Evolutionary conservation across 2,888 invertebrate species (phyloP), one percentile per base, ranked within the genome.

Genomic region (Zeuzera pyrina): DNA sequence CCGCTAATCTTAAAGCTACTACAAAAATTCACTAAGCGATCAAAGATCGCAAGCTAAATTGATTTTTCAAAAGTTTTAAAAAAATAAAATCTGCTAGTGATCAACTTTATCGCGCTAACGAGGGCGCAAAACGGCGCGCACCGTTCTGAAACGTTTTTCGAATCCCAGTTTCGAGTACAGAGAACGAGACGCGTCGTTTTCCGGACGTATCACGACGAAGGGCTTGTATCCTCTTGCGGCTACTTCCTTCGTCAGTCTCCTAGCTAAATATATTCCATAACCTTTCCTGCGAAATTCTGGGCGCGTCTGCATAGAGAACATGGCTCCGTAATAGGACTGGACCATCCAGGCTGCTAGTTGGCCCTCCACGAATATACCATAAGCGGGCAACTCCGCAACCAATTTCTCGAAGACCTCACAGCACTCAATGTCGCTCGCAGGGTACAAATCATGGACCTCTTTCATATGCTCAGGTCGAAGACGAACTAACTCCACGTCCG

Each of bases 221-320:
- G 94, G 93, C 55, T 89, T 87, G 74, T 94, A 94, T 43, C 93
- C 91, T 33, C 91, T 86, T 32, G 88, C 87, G 25, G 88, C 87
- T 28, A 91, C 89, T 48, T 87, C 86, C 52, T 85, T 83, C 34
- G 89, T 89, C 41, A 90, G 83, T 39, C 86, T 85, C 53, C 88
- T 87, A 35, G 92, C 92, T 47, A 92, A 81, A 55, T 88, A 88
- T 44, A 91, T 90, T 45, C 92, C 92, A 70, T 90, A 91, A 61
- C 91, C 91, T 77, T 90, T 90, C 50, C 88, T 84, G 41, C 91
- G 87, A 69, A 88, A 89, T 66, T 91, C 89, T 30, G 91, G 91
- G 55, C 89, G 87, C 35, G 94, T 94, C 76, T 94, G 93, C 94
- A 94, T 94, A 30, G 93, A 93, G 81, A 94, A 94, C 94, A 94